Percentiles rank a stretch among this genome's conserved stretches.
Evolutionary conservation across 1,140 invertebrate genomes (phyloP).

Genomic region (Pachyrhynchus sulphureomaculatus): DNA sequence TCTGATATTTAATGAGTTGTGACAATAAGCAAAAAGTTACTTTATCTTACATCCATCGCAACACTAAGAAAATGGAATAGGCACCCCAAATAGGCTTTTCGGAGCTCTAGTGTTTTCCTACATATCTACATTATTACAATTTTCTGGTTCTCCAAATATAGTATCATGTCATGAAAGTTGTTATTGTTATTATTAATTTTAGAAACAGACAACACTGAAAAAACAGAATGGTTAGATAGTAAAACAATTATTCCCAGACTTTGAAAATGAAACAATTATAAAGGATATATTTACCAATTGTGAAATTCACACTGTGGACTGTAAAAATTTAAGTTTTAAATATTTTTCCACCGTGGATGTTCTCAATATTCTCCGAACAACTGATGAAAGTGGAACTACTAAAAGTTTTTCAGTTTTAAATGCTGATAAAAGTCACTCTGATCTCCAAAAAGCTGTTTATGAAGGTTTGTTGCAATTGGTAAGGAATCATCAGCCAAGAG

Average conservation of each 20-base stretch:
- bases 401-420: conserved; percentile 54
- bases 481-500: conserved; percentile 25
- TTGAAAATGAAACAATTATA: not conserved
- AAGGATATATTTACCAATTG: conserved; percentile 2
- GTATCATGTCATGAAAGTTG: too few species aligned
- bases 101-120: too few species aligned
- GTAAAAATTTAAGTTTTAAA: conserved; percentile 10
- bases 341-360: conserved; percentile 29
- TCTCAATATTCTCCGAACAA: conserved; percentile 21
- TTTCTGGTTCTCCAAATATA: too few species aligned
- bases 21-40: too few species aligned
- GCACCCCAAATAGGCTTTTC: too few species aligned
- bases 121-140: too few species aligned
- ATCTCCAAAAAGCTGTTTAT: conserved; percentile 69
- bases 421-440: conserved; percentile 69
- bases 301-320: not conserved
- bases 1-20: too few species aligned
- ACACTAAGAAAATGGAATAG: too few species aligned
- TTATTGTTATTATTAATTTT: too few species aligned
- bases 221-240: conserved; percentile 16
- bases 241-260: conserved; percentile 26
- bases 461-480: conserved; percentile 59
- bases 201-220: not conserved
- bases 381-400: not conserved
- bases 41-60: too few species aligned